Percentiles rank a stretch among this genome's conserved stretches.
Conservation (phyloP, 1,140 invertebrate genomes). For the Drosophila obscura region DNA sequence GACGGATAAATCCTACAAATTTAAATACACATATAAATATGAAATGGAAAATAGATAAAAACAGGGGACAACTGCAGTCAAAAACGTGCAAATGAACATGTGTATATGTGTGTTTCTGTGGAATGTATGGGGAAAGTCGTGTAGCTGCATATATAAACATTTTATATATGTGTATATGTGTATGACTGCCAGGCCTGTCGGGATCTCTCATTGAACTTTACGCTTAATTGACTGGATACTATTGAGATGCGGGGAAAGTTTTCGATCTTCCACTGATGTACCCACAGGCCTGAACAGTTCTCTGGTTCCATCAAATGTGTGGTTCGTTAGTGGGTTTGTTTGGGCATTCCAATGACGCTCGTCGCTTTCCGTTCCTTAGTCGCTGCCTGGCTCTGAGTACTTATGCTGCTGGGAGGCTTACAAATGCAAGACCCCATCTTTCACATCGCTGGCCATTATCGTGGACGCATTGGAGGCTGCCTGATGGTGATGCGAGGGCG, state of each 20-base stretch:
- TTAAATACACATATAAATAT: conserved; percentile 37
- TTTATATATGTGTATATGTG: conserved; percentile 30
- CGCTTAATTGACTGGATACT: no score
- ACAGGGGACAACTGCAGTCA: conserved; percentile 52
- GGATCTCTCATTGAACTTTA: no score
- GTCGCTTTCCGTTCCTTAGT: no score
- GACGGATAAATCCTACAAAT: conserved; percentile 55
- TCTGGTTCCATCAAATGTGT: no score
- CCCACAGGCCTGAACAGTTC: no score
- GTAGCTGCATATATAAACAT: conserved; percentile 23
- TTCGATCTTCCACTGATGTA: no score
- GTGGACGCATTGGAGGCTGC: conserved; percentile 77
- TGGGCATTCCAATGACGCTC: no score
- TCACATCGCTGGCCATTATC: conserved; percentile 75
- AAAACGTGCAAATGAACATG: conserved; percentile 50
- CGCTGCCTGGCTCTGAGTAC: no score
- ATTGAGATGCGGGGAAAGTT: no score
- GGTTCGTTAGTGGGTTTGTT: no score
- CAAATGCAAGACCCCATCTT: conserved; percentile 82
- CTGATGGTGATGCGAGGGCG: conserved; percentile 72
- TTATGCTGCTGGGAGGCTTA: conserved; percentile 14
- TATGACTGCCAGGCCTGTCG: conserved; percentile 5
- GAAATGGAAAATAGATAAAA: conserved; percentile 36
- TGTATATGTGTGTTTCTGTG: conserved; percentile 19
- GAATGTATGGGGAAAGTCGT: conserved; percentile 41